These are phyloP conservation scores for Biston betularia DNA, from an alignment of 2,888 invertebrate genomes.

Conservation along the genomic window DNA sequence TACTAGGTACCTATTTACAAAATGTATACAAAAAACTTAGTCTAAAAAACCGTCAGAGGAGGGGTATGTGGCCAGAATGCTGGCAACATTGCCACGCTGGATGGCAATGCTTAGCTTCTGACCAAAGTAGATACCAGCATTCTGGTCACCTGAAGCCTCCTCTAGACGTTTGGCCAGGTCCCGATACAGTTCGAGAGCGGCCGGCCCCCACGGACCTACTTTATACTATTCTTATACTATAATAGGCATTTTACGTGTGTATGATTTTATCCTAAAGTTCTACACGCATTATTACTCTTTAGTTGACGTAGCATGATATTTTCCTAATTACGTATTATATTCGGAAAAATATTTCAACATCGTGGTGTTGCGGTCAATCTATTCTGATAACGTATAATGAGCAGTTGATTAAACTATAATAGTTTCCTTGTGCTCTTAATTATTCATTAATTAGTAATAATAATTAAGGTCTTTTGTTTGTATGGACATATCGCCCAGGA, in stretches of 20 bases:
- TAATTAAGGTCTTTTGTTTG: constrained; percentile 15
- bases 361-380: constrained; percentile 29
- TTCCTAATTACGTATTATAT: constrained; percentile 25
- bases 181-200: no score
- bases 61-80: no score
- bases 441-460: constrained; percentile 23
- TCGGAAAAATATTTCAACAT: constrained; percentile 20
- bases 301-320: constrained; percentile 15
- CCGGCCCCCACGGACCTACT: no score
- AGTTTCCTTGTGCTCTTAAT: constrained; percentile 38
- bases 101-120: no score
- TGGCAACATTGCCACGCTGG: no score
- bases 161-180: no score
- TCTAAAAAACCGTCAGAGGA: no score
- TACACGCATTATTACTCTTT: neutral
- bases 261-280: neutral
- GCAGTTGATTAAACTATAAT: constrained; percentile 32
- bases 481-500: neutral
- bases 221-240: no score
- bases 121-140: no score
- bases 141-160: no score
- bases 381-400: constrained; percentile 27
- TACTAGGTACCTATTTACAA: no score
- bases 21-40: no score
- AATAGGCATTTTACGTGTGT: neutral